Conservation (phyloP, 2,888 invertebrate species). For the Spilarctia lutea region DNA sequence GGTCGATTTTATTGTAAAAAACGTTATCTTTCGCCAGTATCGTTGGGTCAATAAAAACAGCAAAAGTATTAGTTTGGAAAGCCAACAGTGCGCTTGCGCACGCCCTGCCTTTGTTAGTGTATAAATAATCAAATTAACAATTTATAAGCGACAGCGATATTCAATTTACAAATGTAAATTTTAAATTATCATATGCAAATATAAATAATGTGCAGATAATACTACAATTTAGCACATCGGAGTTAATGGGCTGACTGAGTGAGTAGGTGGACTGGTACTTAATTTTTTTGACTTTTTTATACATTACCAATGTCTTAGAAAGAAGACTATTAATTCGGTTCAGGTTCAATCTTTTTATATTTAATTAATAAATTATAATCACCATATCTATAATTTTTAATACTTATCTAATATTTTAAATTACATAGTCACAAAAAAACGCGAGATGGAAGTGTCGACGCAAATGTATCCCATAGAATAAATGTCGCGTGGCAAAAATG, state of each 20-base stretch:
- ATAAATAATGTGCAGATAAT: too few relatives aligned
- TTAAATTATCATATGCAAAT: too few relatives aligned
- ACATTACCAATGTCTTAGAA: too few relatives aligned
- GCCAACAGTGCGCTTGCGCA: conserved; percentile 51
- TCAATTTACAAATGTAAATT: too few relatives aligned
- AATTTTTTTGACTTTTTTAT: not conserved
- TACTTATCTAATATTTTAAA: not conserved
- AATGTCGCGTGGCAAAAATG: too few relatives aligned
- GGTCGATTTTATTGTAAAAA: conserved; percentile 20
- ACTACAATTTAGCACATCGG: too few relatives aligned
- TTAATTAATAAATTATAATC: too few relatives aligned
- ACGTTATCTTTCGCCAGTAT: conserved; percentile 43
- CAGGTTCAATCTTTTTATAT: too few relatives aligned
- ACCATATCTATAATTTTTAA: not conserved
- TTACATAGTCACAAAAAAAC: not conserved
- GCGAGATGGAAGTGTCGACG: too few relatives aligned
- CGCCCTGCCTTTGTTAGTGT: conserved; percentile 33
- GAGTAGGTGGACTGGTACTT: not conserved
- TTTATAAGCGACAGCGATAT: conserved; percentile 21
- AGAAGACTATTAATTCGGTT: too few relatives aligned
- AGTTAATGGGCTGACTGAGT: not conserved
- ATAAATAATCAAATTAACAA: conserved; percentile 27
- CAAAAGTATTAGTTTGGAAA: conserved; percentile 58
- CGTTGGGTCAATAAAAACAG: conserved; percentile 41
- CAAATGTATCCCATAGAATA: too few relatives aligned